Conservation (phyloP, 1,140 invertebrate genomes). For the Diploscapter pachys region DNA sequence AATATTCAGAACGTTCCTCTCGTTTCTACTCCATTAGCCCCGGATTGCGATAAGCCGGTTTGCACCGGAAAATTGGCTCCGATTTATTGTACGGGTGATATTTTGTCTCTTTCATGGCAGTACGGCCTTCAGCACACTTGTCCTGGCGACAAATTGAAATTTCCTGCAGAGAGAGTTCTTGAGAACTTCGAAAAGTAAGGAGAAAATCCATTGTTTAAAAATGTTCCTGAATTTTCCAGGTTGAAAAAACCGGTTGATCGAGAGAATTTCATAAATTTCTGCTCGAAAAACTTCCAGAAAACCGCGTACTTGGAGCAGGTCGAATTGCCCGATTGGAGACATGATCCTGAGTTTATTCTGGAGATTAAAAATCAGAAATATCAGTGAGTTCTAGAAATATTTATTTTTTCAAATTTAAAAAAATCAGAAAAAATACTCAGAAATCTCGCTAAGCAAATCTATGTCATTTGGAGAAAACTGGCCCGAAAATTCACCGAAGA, state of each 20-base stretch:
- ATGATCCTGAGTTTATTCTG: conserved; percentile 64
- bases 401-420: conserved; percentile 16
- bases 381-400: conserved; percentile 41
- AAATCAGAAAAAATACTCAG: conserved; percentile 68
- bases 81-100: conserved; percentile 27
- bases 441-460: conserved; percentile 71
- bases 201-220: background rate
- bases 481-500: conserved; percentile 63
- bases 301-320: conserved; percentile 68
- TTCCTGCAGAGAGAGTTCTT: conserved; percentile 5
- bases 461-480: conserved; percentile 61
- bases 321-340: conserved; percentile 73
- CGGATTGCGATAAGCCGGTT: conserved; percentile 3
- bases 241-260: conserved; percentile 5
- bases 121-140: conserved; percentile 24
- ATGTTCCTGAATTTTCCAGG: conserved; percentile 10
- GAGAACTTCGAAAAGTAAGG: conserved; percentile 28
- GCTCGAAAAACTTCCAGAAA: conserved; percentile 17
- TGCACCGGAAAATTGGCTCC: conserved; percentile 19
- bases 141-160: conserved; percentile 20
- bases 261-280: conserved; percentile 13
- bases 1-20: background rate
- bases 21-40: conserved; percentile 4
- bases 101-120: conserved; percentile 16
- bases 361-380: conserved; percentile 70